Evolutionary conservation across 2,113 vertebrate species (phyloP), one percentile per base, ranked within the genome.

Genomic region (Tretioscincus oriximinensis): DNA sequence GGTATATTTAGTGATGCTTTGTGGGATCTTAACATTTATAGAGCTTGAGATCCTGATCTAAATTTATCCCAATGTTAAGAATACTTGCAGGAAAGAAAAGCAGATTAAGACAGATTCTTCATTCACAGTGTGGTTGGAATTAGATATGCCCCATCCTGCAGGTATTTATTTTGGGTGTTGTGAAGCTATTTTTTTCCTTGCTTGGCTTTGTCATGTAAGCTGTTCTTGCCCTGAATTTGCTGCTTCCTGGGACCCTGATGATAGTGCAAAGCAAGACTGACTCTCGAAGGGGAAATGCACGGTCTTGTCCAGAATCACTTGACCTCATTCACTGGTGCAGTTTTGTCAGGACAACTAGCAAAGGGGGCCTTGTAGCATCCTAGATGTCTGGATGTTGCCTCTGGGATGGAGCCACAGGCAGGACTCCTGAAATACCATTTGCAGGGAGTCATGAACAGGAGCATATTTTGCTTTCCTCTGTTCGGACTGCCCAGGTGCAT

Each of bases 31-130:
- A 4, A 29, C 82, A 1, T 26, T 87, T 82, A 82, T 81, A 82
- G 84, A 68, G 73, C 72, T 82, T 65, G 85, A 41, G 35, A 85
- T 90, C 89, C 87, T 63, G 29, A 54, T 76, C 74, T 69, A 0
- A 3, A 76, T 86, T 92, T 86, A 89, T 87, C 89, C 87, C 84
- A 0, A 54, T 9, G 88, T 89, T 92, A 92, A 92, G 82, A 91
- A 91, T 90, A 91, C 85, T 41, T 0, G 10, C 51, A 3, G 79
- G 79, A 89, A 75, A 58, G 78, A 87, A 79, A 85, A 82, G 87
- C 86, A 81, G 91, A 88, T 92, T 89, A 92, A 68, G 41, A 78
- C 76, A 26, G 41, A 85, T 73, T 28, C 41, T 75, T 18, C 14
- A 78, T 14, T 79, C 1, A 0, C 3, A 9, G 47, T 4, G 4